These are phyloP conservation scores for Drymonia ruficornis DNA, from an alignment of 2,888 invertebrate species.

Conservation along the genomic window DNA sequence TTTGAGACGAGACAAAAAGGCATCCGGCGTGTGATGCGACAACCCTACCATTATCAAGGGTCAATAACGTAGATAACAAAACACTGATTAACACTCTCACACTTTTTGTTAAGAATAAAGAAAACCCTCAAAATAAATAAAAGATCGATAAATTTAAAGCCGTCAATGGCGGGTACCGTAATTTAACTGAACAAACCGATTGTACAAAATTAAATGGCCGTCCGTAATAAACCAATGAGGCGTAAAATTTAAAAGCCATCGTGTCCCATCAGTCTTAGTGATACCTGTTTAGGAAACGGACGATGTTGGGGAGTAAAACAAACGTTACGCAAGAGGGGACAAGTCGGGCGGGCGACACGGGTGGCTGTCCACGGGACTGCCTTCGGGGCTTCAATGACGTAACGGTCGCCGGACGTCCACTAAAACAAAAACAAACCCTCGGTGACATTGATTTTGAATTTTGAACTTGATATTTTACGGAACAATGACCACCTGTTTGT, in stretches of 20 bases:
- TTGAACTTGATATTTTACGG: conserved; percentile 50
- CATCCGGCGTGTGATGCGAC: conserved; percentile 48
- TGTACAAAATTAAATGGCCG: conserved; percentile 19
- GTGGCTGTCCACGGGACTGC: conserved; percentile 50
- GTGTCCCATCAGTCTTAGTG: conserved; percentile 24
- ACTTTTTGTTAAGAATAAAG: conserved; percentile 14
- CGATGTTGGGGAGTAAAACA: conserved; percentile 40
- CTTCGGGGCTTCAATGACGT: conserved; percentile 61
- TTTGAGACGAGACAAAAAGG: conserved; percentile 60
- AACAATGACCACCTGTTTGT: conserved; percentile 34
- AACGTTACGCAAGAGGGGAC: conserved; percentile 65
- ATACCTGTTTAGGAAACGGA: conserved; percentile 23
- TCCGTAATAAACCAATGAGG: conserved; percentile 18
- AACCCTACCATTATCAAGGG: conserved; percentile 26
- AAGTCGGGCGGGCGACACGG: conserved; percentile 63
- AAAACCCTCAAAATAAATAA: conserved; percentile 23
- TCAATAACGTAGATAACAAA: conserved; percentile 35
- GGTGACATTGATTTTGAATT: conserved; percentile 66
- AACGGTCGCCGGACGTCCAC: conserved; percentile 52
- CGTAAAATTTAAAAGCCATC: conserved; percentile 22
- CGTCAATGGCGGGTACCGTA: conserved; percentile 27
- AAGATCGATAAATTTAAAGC: conserved; percentile 29
- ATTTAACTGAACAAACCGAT: conserved; percentile 17
- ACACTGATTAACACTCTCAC: conserved; percentile 32
- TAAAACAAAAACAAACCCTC: conserved; percentile 43